Percentiles rank a stretch among this genome's conserved stretches.
Evolutionary conservation across 1,140 invertebrate species (phyloP).

Genomic region (Macrotrachela quadricornifera): DNA sequence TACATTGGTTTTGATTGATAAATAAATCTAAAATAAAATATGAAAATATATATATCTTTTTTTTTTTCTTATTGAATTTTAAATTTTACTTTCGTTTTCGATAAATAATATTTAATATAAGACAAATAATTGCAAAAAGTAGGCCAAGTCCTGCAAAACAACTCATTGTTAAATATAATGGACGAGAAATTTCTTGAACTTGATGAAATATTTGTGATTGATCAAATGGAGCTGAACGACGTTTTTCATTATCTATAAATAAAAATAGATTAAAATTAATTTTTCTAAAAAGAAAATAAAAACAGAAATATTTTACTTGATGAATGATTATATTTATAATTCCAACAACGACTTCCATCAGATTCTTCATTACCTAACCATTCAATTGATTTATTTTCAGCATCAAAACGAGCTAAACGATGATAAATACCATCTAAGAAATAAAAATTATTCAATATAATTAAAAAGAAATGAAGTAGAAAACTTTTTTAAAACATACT

Average conservation of each 20-base stretch:
- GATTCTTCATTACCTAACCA: no score
- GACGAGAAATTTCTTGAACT: slow-evolving; percentile 45
- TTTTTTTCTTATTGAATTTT: background rate
- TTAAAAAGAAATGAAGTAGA: background rate
- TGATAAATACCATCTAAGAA: background rate
- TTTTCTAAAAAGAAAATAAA: no score
- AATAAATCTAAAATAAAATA: background rate
- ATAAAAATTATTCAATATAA: background rate
- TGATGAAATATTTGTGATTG: no score
- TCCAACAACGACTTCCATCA: no score
- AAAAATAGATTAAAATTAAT: no score
- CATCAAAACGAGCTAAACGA: no score
- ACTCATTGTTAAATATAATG: slow-evolving; percentile 72
- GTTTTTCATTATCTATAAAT: no score
- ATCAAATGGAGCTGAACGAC: no score
- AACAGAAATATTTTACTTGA: no score
- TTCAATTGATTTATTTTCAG: no score
- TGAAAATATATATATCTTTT: background rate
- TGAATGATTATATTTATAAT: no score
- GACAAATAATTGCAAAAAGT: slow-evolving; percentile 51
- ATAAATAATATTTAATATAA: slow-evolving; percentile 72
- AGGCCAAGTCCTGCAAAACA: slow-evolving; percentile 63
- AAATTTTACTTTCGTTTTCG: slow-evolving; percentile 54
- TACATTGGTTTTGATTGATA: no score
- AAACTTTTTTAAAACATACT: slow-evolving; percentile 18